Base-by-base conservation (phyloP, 2,888 invertebrate genomes). In the Deilephila porcellus region DNA sequence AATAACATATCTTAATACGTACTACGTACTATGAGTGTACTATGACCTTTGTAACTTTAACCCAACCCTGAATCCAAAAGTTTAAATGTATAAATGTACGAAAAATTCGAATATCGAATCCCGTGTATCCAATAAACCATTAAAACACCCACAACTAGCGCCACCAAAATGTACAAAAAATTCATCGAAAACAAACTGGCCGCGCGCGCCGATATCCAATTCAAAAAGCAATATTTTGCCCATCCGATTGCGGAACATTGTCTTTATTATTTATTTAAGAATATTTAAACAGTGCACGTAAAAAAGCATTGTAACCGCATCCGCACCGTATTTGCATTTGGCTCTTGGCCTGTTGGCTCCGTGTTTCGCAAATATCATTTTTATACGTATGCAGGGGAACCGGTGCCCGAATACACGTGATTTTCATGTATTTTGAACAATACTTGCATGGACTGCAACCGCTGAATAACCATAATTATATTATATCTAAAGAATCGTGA, bases 191-290 rank as follows among this genome's bases (percentile, higher is more conserved):
- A 29, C 60, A 45, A 52, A 70, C 56, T 3, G n/a, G 17, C 25
- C 32, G 32, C 6, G 1, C 52, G 4, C 45, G 25, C 25, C 19
- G 45, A 52, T 70, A 52, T 45, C 29, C 32, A 32, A 59, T 59
- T 56, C n/a, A 20, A 59, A 62, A 56, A 71, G 32, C 70, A 59
- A 59, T 71, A 53, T 56, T 32, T 53, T 32, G 14, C 14, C 70
- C 70, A 56, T 71, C 70, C 19, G 52, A 53, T 70, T 32, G 56
- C 8, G 29, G 45, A 56, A 34, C 70, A 29, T 29, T 59, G 64
- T 64, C n/a, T 71, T 52, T 71, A 53, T 59, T 71, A 59, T 56
- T 71, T 71, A 71, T 56, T 53, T 56, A 71, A 56, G 56, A 59
- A 71, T 71, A 71, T 59, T 71, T 70, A 59, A 52, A 71, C 56